Evolutionary conservation across 1,140 invertebrate genomes (phyloP).

Genomic region (Linepithema humile): DNA sequence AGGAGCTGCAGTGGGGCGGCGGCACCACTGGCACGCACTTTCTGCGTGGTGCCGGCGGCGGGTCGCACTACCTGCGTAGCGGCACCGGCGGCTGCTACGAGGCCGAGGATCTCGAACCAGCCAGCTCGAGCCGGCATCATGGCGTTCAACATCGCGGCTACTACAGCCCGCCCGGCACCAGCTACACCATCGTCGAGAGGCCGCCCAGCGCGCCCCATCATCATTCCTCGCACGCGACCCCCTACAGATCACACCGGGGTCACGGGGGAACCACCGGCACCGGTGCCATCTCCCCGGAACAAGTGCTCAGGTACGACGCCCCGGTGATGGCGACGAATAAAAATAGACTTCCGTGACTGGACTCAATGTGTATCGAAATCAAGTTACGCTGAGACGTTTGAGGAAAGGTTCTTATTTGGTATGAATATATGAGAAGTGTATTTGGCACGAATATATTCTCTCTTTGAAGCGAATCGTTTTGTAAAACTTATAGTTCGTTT

Average conservation of each 20-base stretch:
- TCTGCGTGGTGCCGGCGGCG: conserved; percentile 80
- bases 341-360: not conserved
- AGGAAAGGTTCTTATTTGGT: not conserved
- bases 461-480: not conserved
- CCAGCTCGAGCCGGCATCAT: conserved; percentile 61
- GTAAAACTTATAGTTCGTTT: not conserved
- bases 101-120: conserved; percentile 83
- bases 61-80: conserved; percentile 77
- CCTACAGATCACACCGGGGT: conserved; percentile 85
- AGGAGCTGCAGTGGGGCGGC: conserved; percentile 86
- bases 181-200: conserved; percentile 93
- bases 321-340: not conserved
- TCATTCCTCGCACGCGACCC: conserved; percentile 86
- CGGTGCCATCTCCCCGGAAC: conserved; percentile 90
- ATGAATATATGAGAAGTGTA: too few relatives aligned
- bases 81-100: conserved; percentile 81
- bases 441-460: not conserved
- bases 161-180: conserved; percentile 88
- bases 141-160: conserved; percentile 80
- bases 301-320: conserved; percentile 86
- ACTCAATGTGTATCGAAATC: not conserved
- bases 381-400: not conserved
- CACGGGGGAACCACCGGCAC: conserved; percentile 80
- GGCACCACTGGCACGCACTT: conserved; percentile 76
- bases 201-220: conserved; percentile 90